Conservation (phyloP, 2,888 invertebrate species). For the Morinoia aosen region DNA sequence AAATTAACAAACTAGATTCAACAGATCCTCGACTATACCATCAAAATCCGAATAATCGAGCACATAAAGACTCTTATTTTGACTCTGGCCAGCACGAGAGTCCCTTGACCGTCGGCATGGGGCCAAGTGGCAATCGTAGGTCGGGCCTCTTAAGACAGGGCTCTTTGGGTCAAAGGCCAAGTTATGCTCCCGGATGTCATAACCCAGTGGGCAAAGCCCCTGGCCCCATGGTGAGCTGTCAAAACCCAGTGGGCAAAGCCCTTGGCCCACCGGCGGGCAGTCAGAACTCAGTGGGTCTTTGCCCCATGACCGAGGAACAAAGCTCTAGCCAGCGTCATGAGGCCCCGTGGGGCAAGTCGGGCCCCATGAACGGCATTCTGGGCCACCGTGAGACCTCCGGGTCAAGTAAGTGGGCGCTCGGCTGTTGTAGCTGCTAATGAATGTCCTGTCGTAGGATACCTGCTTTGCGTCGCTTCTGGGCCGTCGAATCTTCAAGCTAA, state of each 20-base stretch:
- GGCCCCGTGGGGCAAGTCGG: not conserved
- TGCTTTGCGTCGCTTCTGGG: not conserved
- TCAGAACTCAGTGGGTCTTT: too few species aligned
- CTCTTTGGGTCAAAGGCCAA: not conserved
- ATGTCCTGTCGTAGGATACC: not conserved
- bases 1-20: not conserved
- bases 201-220: not conserved
- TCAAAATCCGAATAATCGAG: not conserved
- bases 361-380: slow-evolving; percentile 1
- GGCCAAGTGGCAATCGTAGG: not conserved
- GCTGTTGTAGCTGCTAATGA: not conserved
- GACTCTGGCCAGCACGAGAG: not conserved
- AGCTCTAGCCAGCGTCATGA: not conserved
- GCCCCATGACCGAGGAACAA: not conserved
- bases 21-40: not conserved
- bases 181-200: not conserved
- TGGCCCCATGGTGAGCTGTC: too few species aligned
- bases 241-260: too few species aligned
- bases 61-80: not conserved
- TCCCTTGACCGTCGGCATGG: not conserved
- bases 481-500: not conserved
- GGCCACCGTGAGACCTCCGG: not conserved
- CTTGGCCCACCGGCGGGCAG: too few species aligned
- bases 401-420: slow-evolving; percentile 14
- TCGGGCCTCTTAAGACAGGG: slow-evolving; percentile 5